A percentile compares a stretch with the other conserved stretches of the same genome.
These are phyloP conservation scores for Xestobium rufovillosum DNA, from an alignment of 2,888 invertebrate genomes.

Conservation along the genomic window DNA sequence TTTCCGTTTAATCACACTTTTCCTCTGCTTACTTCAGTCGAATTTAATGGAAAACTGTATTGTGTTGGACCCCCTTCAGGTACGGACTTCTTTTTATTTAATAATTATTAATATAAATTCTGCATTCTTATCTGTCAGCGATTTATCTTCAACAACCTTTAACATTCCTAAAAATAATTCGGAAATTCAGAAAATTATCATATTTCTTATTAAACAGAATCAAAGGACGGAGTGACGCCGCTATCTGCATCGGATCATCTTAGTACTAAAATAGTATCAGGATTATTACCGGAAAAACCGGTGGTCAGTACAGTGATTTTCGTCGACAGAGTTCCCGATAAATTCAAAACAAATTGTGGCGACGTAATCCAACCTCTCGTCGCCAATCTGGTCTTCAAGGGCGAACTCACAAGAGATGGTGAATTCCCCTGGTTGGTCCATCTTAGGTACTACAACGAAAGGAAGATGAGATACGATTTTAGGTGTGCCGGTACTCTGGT, in stretches of 20 bases:
- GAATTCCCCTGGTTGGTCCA: slow-evolving; percentile 36
- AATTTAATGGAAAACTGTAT: slow-evolving; percentile 26
- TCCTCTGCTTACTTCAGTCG: slow-evolving; percentile 33
- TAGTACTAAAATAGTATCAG: too few species aligned
- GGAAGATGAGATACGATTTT: slow-evolving; percentile 28
- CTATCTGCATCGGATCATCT: too few species aligned
- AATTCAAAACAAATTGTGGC: slow-evolving; percentile 23
- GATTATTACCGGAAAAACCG: too few species aligned
- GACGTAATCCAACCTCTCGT: slow-evolving; percentile 22
- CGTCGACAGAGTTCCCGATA: slow-evolving; percentile 1
- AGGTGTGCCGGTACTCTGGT: slow-evolving; percentile 36
- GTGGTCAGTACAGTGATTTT: too few species aligned
- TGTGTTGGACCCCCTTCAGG: slow-evolving; percentile 30
- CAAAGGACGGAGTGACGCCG: too few species aligned
- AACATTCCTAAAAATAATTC: too few species aligned
- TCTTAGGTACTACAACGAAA: slow-evolving; percentile 25
- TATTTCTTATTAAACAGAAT: too few species aligned
- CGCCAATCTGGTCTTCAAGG: slow-evolving; percentile 30
- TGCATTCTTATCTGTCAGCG: too few species aligned
- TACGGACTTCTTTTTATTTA: too few species aligned
- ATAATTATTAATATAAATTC: too few species aligned
- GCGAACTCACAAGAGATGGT: slow-evolving; percentile 25
- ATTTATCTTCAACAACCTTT: too few species aligned
- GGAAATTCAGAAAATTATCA: too few species aligned
- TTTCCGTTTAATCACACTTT: slow-evolving; percentile 30